Base-by-base conservation (phyloP, 2,888 invertebrate species). In the Hoplodrina ambigua region DNA sequence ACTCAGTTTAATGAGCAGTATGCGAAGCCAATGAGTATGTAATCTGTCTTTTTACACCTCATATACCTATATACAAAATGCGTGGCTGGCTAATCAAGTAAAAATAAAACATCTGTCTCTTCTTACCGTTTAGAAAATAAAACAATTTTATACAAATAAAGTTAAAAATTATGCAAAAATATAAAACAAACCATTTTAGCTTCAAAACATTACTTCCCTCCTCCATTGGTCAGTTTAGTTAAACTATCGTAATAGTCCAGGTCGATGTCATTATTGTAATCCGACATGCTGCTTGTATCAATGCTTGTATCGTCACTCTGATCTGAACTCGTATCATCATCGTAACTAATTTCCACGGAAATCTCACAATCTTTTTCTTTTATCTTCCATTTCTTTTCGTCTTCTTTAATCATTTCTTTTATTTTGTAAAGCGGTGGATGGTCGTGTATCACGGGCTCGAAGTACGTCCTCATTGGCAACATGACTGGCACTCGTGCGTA, bases 361-460 rank as follows among this genome's bases (percentile, higher is more conserved):
- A n/a, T 44, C 0, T 80, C 80, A 65, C 61, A 65, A 1, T 65
- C 70, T 49, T 25, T 69, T n/a, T 37, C 59, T 20, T 50, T 60
- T 15, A 61, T 67, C 17, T 79, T 69, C 78, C 83, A 81, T 65
- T 76, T 71, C 53, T 68, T 82, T 60, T 78, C 57, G 37, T 82
- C 77, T 58, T 72, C 56, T 85, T 72, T 77, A 84, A 69, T 89
- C 79, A 92, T 81, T 54, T 82, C 77, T 60, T 81, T 87, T 20
- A 95, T 90, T 49, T 87, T 74, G 15, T 86, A 54, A 1, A 90
- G 53, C 0, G 94, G 91, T 0, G 95, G 95, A 67, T 95, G 95
- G 52, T 94, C 82, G 56, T 94, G 95, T 5, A 86, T 75, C 5
- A 94, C 93, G 0, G 90, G 92, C 69, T 94, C 94, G 73, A 80